phyloP scores from a whole-genome alignment of 2,888 invertebrate genomes.

The Pemphredon lugubris region DNA sequence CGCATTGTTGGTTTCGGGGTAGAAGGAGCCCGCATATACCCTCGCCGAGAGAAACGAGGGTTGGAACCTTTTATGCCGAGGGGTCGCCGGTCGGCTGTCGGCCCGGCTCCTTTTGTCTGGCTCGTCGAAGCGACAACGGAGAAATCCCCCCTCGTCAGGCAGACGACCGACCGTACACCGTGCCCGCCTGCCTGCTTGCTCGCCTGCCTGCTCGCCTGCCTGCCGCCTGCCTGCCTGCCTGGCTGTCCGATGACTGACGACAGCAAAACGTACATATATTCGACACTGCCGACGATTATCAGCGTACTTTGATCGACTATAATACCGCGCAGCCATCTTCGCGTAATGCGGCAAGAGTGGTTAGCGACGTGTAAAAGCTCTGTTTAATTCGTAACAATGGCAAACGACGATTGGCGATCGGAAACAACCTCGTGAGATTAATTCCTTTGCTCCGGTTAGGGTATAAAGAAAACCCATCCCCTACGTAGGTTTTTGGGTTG shows the following conservation, averaged over 20 bases:
- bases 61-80: slow-evolving; percentile 71
- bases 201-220: slow-evolving; percentile 1
- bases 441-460: too few relatives aligned
- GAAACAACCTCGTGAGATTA: too few relatives aligned
- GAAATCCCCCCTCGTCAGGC: slow-evolving; percentile 53
- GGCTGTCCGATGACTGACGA: slow-evolving; percentile 40
- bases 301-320: too few relatives aligned
- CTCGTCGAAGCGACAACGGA: slow-evolving; percentile 63
- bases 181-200: slow-evolving; percentile 16
- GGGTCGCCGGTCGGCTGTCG: slow-evolving; percentile 74
- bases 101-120: slow-evolving; percentile 73
- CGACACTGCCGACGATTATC: neutral
- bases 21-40: slow-evolving; percentile 57
- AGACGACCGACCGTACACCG: slow-evolving; percentile 31
- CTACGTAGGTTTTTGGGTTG: too few relatives aligned
- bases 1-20: slow-evolving; percentile 64
- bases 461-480: too few relatives aligned
- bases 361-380: too few relatives aligned
- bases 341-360: too few relatives aligned
- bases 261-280: slow-evolving; percentile 20
- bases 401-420: too few relatives aligned
- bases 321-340: too few relatives aligned
- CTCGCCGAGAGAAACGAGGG: slow-evolving; percentile 62
- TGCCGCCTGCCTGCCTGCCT: slow-evolving; percentile 15
- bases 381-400: too few relatives aligned